A percentile compares a stretch with the other conserved stretches of the same genome.
These are phyloP conservation scores for Ceuthmochares aereus DNA, from an alignment of 2,113 vertebrate genomes.

Conservation along the genomic window DNA sequence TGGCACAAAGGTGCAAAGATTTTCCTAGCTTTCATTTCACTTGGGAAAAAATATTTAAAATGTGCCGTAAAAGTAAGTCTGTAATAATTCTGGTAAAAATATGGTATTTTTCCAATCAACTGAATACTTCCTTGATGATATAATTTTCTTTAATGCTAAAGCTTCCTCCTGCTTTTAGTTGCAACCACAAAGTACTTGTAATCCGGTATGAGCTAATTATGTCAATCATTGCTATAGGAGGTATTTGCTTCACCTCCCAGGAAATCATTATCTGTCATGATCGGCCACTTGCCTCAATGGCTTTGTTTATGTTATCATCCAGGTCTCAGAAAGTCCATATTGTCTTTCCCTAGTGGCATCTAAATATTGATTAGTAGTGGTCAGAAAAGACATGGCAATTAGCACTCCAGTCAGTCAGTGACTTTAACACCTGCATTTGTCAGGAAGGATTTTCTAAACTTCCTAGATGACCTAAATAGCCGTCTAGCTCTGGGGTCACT, in stretches of 20 bases:
- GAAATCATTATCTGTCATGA: conserved; percentile 33
- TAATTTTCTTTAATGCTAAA: neutral
- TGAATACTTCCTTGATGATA: neutral
- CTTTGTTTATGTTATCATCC: conserved; percentile 26
- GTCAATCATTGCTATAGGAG: neutral
- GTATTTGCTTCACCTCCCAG: conserved; percentile 18
- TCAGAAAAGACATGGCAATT: neutral
- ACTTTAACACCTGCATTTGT: neutral
- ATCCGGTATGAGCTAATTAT: conserved; percentile 12
- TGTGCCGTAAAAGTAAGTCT: neutral
- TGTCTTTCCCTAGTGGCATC: neutral
- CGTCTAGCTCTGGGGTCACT: neutral
- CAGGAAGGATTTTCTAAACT: neutral
- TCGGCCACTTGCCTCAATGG: neutral
- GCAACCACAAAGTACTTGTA: neutral
- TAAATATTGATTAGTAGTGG: neutral
- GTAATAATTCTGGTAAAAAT: neutral
- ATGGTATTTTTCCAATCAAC: neutral
- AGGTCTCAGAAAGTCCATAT: neutral
- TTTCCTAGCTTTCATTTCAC: neutral
- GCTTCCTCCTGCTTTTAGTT: neutral
- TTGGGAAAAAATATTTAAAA: neutral
- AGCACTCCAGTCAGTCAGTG: neutral
- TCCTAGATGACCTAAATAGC: neutral
- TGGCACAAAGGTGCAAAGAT: neutral